Base-by-base conservation (phyloP, 2,113 vertebrate genomes). In the Pachypanchax playfairii region DNA sequence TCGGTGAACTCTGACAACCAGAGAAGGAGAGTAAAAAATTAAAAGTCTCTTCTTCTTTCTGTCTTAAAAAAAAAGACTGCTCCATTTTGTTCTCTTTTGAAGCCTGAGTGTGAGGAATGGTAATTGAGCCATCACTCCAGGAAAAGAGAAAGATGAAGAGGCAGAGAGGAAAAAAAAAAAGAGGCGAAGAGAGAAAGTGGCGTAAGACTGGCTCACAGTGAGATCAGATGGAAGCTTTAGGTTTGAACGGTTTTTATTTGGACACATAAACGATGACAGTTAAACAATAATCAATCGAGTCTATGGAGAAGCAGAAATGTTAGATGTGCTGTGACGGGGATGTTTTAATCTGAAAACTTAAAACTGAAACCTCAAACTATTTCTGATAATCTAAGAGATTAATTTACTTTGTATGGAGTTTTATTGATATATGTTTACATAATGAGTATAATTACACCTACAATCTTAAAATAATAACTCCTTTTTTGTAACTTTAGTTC, bases 101-200 rank as follows among this genome's bases (percentile, higher is more conserved):
- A 80, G 79, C 52, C 41, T 10, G 43, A 26, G 50, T 63, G 43
- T 83, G 79, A 85, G 73, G 73, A 81, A 77, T 78, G 79, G 73
- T 84, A 77, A 87, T 81, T 86, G 85, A 89, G 77, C 73, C 73
- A 82, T 83, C 76, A 89, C 59, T 77, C 73, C 41, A 69, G 67
- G 75, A 73, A 79, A 66, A 68, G 63, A 73, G 48, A 31, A 73
- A 77, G 66, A 82, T 78, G 69, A 83, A 70, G 63, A 63, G 77
- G 59, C 55, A 33, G 63, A 24, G 55, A 12, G 24, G 61, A 9
- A 49, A 51, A n/a, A 64, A 43, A 61, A 36, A 42, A 50, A 46
- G 39, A 20, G 31, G 47, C 18, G 17, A 24, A 14, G 21, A 51
- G 36, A 38, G 36, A 38, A 33, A 52, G 21, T 39, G 71, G 67